A percentile compares a stretch with the other conserved stretches of the same genome.
phyloP scores from a whole-genome alignment of 2,888 invertebrate species.

The Caenorhabditis zanzibari region DNA sequence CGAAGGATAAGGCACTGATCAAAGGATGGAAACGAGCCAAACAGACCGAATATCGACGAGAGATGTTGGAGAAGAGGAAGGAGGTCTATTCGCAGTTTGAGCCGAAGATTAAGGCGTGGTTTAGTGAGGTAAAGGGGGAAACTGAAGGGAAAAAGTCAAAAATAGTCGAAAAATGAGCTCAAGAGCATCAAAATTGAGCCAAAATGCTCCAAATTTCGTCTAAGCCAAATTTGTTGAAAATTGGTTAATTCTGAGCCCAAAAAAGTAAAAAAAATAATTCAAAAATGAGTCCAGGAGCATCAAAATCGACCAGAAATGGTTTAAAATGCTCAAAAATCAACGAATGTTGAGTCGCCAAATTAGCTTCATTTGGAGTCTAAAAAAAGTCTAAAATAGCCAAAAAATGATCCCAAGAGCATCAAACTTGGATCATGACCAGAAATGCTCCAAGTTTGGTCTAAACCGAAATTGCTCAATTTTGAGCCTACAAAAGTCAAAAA shows the following conservation, averaged over 20 bases:
- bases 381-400: too few relatives aligned
- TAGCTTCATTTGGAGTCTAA: too few relatives aligned
- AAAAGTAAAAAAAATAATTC: neutral
- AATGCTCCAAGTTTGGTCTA: too few relatives aligned
- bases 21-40: constrained; percentile 45
- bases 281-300: too few relatives aligned
- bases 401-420: too few relatives aligned
- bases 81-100: constrained; percentile 27
- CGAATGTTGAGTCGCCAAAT: too few relatives aligned
- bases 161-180: neutral
- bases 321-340: too few relatives aligned
- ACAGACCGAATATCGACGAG: constrained; percentile 32
- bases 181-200: too few relatives aligned
- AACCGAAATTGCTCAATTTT: neutral
- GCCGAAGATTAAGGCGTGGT: constrained; percentile 38
- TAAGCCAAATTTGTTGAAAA: neutral
- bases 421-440: too few relatives aligned
- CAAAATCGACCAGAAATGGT: too few relatives aligned
- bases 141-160: neutral
- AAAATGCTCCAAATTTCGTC: too few relatives aligned
- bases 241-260: neutral
- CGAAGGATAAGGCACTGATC: constrained; percentile 35
- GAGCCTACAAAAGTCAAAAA: neutral
- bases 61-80: constrained; percentile 40
- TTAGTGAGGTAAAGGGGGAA: constrained; percentile 31